A percentile compares a stretch with the other conserved stretches of the same genome.
phyloP scores from a whole-genome alignment of 92 coral and sea anemone genomes.

The Scolanthus callimorphus region DNA sequence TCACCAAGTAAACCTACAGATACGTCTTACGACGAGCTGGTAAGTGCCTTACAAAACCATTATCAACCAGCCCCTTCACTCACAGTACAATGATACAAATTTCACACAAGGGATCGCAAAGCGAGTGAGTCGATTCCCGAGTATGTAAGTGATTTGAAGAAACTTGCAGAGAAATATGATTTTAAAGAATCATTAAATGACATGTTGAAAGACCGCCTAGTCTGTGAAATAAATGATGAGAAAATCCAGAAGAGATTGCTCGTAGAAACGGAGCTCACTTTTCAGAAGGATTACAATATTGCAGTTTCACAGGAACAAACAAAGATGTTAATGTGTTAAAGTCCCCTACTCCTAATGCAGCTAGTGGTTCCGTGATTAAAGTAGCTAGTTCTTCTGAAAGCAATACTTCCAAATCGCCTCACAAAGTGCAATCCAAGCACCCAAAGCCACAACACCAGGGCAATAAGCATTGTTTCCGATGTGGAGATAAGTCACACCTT shows the following conservation, averaged over 20 bases:
- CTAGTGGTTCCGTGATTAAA: too few species aligned
- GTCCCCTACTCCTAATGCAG: too few species aligned
- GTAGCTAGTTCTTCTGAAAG: too few species aligned
- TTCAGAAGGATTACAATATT: constrained; percentile 36
- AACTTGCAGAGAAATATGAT: constrained; percentile 42
- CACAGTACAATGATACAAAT: constrained; percentile 51
- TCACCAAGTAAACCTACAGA: constrained; percentile 43
- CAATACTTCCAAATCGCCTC: too few species aligned
- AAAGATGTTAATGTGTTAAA: constrained; percentile 52
- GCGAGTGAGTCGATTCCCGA: constrained; percentile 35
- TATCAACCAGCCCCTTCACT: constrained; percentile 30
- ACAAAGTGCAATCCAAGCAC: too few species aligned
- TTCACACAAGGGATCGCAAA: constrained; percentile 34
- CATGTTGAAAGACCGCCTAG: constrained; percentile 48
- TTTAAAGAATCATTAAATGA: constrained; percentile 43
- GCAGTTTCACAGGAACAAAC: constrained; percentile 55
- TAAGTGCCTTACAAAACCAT: constrained; percentile 24
- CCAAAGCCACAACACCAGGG: too few species aligned
- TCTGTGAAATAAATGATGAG: constrained; percentile 39
- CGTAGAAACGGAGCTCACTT: constrained; percentile 27
- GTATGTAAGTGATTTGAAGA: constrained; percentile 40
- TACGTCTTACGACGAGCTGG: constrained; percentile 13
- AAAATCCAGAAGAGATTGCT: constrained; percentile 49
- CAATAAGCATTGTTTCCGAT: too few species aligned
- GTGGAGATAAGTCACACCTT: too few species aligned